A percentile compares a stretch with the other conserved stretches of the same genome.
Evolutionary conservation across 2,113 vertebrate species (phyloP).

Genomic region (Chloropsis cyanopogon): DNA sequence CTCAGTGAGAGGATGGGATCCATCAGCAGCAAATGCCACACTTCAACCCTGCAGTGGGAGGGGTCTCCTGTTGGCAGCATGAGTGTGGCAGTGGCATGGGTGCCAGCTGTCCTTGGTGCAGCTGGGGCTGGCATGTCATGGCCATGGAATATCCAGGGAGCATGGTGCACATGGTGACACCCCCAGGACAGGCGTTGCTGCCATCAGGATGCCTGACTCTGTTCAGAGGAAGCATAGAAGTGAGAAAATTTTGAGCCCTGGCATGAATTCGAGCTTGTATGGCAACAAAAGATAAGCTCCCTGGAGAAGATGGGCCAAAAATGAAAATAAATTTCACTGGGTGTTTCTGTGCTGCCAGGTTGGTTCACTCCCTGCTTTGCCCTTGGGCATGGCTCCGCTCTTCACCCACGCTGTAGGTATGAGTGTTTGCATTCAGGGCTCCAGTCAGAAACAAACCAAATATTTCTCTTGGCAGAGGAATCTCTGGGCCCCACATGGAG

Average conservation of each 20-base stretch:
- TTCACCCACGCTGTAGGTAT: constrained; percentile 23
- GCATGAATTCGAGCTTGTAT: not conserved
- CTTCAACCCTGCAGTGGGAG: accelerated
- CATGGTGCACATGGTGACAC: not conserved
- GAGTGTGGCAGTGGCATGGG: not conserved
- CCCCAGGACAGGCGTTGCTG: not conserved
- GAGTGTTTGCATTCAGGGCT: constrained; percentile 1
- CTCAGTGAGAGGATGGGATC: not conserved
- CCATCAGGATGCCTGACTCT: not conserved
- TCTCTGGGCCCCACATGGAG: not conserved
- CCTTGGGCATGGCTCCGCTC: not conserved
- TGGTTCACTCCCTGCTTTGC: constrained; percentile 40
- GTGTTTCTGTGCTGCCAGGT: constrained; percentile 33
- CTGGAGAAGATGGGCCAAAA: not conserved
- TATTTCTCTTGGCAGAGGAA: constrained; percentile 18
- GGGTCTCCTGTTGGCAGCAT: not conserved
- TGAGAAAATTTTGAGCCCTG: not conserved
- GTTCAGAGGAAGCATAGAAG: not conserved
- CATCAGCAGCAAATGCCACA: not conserved
- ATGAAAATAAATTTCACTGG: constrained; percentile 5
- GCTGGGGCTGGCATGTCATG: not conserved
- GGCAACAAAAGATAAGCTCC: constrained; percentile 3
- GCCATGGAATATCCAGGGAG: not conserved
- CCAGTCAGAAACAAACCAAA: not conserved
- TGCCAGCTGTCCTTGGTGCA: not conserved